Evolutionary conservation across 1,140 invertebrate genomes (phyloP).

Genomic region (Cepaea nemoralis): DNA sequence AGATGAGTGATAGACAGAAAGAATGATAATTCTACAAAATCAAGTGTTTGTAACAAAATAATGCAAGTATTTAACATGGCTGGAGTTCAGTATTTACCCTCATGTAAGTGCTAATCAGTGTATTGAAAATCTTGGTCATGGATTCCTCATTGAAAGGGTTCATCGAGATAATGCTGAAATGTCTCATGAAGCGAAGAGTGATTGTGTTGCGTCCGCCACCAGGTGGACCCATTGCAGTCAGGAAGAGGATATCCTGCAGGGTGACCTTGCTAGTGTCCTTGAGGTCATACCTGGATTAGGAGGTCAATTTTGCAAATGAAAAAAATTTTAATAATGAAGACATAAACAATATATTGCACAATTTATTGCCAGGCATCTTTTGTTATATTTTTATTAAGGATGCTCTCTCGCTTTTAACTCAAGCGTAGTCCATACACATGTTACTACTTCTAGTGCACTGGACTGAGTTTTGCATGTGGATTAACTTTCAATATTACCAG

Average conservation of each 20-base stretch:
- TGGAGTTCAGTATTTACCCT: slow-evolving; percentile 74
- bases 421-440: too few species aligned
- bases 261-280: slow-evolving; percentile 71
- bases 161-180: slow-evolving; percentile 72
- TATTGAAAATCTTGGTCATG: slow-evolving; percentile 74
- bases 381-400: too few species aligned
- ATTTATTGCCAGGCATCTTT: too few species aligned
- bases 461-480: too few species aligned
- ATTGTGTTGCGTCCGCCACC: slow-evolving; percentile 71
- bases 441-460: too few species aligned
- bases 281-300: slow-evolving; percentile 76
- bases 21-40: too few species aligned
- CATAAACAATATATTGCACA: too few species aligned
- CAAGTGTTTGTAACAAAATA: too few species aligned
- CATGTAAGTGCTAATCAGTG: slow-evolving; percentile 82
- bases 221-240: slow-evolving; percentile 72
- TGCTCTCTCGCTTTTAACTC: too few species aligned
- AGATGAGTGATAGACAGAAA: too few species aligned
- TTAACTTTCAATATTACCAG: too few species aligned
- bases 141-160: slow-evolving; percentile 72
- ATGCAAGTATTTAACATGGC: too few species aligned
- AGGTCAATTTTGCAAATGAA: neutral
- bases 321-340: neutral
- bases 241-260: slow-evolving; percentile 70
- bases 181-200: slow-evolving; percentile 69